Evolutionary conservation across 2,113 vertebrate species (phyloP), one percentile per base, ranked within the genome.

Genomic region (Burhinus oedicnemus): DNA sequence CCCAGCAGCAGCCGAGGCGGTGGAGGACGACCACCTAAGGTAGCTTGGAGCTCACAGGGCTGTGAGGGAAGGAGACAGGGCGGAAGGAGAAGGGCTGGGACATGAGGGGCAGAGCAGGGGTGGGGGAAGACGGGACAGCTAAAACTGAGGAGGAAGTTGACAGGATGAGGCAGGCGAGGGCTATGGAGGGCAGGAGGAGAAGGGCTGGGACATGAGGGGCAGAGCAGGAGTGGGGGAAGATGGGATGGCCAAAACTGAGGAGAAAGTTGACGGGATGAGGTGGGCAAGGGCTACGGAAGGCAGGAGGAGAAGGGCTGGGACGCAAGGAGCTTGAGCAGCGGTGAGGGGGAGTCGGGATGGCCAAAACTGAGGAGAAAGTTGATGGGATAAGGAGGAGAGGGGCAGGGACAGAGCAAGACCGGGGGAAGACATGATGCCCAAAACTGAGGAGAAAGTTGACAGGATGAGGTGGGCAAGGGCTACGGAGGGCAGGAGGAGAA

Each of bases 21-120:
- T 1, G 9, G 47, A 9, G 26, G 52, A 26, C 5, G 1, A 34
- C 3, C 38, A 36, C n/a, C 54, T 8, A 42, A 30, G 27, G 29
- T 6, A 21, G 12, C 45, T 25, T 17, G 0, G 13, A 40, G 60
- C n/a, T 13, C 16, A 0, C 13, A 5, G 40, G 40, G 29, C 47
- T 1, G 2, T 1, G 55, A 45, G 40, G 42, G 57, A n/a, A 27
- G 38, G 45, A 40, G 57, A 32, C 9, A 17, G 15, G 32, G 34
- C 25, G 17, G 15, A 6, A 32, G 29, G 13, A 18, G 27, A 40
- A 32, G 9, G 23, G 40, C 27, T 5, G 60, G 60, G 9, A 15
- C 45, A 4, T 1, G 36, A n/a, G 11, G 12, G 57, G 10, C 32
- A 27, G 52, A 5, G 12, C 6, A 15, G 60, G 5, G 19, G 5